Percentiles rank a stretch among this genome's conserved stretches.
phyloP scores from a whole-genome alignment of 2,113 vertebrate species.

The Chaetura pelagica region DNA sequence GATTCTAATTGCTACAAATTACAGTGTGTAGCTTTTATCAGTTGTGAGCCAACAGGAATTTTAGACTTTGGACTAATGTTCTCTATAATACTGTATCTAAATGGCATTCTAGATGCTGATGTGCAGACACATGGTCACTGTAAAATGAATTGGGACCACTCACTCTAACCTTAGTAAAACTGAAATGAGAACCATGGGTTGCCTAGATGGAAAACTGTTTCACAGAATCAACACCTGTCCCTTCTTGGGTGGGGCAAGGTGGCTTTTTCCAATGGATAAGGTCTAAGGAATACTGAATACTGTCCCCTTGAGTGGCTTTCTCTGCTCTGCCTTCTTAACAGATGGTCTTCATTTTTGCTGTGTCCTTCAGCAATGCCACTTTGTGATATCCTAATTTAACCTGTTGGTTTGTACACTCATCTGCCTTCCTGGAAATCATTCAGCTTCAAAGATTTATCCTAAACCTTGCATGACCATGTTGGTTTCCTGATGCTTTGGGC shows the following conservation, averaged over 20 bases:
- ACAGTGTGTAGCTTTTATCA: background rate
- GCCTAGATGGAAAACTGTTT: background rate
- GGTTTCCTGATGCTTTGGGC: background rate
- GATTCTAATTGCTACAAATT: background rate
- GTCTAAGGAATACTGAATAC: background rate
- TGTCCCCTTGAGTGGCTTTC: background rate
- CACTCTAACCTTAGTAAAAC: background rate
- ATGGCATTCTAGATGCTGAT: background rate
- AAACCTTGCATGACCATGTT: background rate
- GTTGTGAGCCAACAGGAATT: background rate
- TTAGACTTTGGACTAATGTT: slow-evolving; percentile 19
- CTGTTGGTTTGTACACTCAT: background rate
- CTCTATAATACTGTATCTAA: background rate
- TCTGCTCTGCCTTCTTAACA: background rate
- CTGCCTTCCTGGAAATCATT: background rate
- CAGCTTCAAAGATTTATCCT: background rate
- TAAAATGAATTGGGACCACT: background rate
- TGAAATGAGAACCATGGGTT: background rate
- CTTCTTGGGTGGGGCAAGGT: background rate
- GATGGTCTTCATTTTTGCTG: background rate
- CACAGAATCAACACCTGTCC: background rate
- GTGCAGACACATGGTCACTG: background rate
- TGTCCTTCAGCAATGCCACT: background rate
- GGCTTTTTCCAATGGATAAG: background rate
- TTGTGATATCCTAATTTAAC: background rate